phyloP scores from a whole-genome alignment of 1,140 invertebrate genomes.

The Drosophila obscura region DNA sequence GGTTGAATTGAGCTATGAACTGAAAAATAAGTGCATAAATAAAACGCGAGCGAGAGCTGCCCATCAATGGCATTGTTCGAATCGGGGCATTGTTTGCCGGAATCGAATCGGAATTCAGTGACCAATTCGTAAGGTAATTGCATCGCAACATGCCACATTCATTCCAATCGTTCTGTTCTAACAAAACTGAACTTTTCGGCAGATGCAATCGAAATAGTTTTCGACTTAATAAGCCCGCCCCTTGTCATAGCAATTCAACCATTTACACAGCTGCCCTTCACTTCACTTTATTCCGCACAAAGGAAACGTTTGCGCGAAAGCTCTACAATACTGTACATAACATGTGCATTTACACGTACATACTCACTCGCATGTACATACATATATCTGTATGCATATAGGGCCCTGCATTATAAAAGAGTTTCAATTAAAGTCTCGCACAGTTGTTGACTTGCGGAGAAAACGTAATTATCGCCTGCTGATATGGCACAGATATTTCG shows the following conservation, averaged over 20 bases:
- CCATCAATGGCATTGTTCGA: constrained; percentile 42
- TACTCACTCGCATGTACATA: not conserved
- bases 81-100: constrained; percentile 5
- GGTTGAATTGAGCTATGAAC: constrained; percentile 35
- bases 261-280: constrained; percentile 50
- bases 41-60: constrained; percentile 31
- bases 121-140: constrained; percentile 60
- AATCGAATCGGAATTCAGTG: constrained; percentile 6
- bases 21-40: constrained; percentile 39
- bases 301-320: constrained; percentile 46
- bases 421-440: constrained; percentile 12
- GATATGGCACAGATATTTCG: constrained; percentile 25
- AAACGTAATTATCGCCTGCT: constrained; percentile 7
- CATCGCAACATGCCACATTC: constrained; percentile 46
- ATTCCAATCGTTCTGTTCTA: constrained; percentile 35
- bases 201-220: constrained; percentile 4
- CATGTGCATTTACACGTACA: constrained; percentile 6
- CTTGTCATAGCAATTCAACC: constrained; percentile 29
- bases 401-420: constrained; percentile 4
- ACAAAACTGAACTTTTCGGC: not conserved
- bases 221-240: constrained; percentile 7
- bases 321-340: constrained; percentile 10
- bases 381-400: not conserved
- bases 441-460: constrained; percentile 7
- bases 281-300: constrained; percentile 19